phyloP scores from a whole-genome alignment of 2,888 invertebrate genomes.

The Blera fallax region DNA sequence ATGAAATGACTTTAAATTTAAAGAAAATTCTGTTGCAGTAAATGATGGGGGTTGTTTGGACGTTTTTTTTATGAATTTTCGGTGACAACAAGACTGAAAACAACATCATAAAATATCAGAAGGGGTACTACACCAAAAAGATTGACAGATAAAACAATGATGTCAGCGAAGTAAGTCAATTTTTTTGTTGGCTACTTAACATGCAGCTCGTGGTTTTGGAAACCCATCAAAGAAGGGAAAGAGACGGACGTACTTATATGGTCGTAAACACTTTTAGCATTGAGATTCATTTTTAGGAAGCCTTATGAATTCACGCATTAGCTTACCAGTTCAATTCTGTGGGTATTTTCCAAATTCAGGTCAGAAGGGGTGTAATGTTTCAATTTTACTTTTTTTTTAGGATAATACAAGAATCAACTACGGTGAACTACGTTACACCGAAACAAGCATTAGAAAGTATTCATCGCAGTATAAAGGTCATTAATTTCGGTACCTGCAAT shows the following conservation, averaged over 20 bases:
- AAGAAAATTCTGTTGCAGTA: neutral
- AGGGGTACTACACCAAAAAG: neutral
- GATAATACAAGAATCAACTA: no score
- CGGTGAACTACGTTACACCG: no score
- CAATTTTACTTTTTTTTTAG: no score
- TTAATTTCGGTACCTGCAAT: no score
- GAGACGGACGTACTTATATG: neutral
- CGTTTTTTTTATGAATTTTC: neutral
- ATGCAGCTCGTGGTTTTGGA: neutral
- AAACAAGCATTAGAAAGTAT: no score
- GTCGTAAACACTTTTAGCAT: neutral
- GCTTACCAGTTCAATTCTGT: no score
- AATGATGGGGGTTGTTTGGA: neutral
- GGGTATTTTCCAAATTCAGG: no score
- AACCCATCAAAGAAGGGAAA: neutral
- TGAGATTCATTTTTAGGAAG: neutral
- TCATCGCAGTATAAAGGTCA: no score
- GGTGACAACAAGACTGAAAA: conserved; percentile 1
- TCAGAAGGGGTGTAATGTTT: no score
- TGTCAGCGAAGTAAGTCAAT: neutral
- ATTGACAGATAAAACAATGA: neutral
- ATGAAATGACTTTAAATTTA: neutral
- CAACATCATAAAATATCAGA: neutral
- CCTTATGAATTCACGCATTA: neutral
- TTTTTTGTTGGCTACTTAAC: neutral